Evolutionary conservation across 1,140 invertebrate species (phyloP), one percentile per base, ranked within the genome.

Genomic region (Papilio polytes): DNA sequence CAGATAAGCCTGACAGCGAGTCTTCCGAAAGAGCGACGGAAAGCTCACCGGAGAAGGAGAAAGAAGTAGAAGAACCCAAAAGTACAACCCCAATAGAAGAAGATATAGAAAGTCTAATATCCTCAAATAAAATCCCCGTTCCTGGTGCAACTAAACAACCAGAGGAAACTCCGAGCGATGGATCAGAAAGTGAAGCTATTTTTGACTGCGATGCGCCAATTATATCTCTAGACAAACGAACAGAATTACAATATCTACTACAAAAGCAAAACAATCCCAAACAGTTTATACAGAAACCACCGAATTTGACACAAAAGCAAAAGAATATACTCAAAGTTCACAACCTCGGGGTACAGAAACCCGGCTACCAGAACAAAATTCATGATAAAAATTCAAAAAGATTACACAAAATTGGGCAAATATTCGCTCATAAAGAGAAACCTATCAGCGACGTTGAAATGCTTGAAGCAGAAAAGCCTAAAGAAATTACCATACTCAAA

Each of bases 71-170:
- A 81, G 85, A 89, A 82, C 78, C 74, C 41, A 86, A 85, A 79
- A 26, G 44, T 74, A 31, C 51, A 26, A 85, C 88, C 46, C 89
- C 87, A 0, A 36, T 91, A 53, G 93, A 93, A 84, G 94, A 95
- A 88, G 95, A 95, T 76, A 95, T 95, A 22, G 95, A 95, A 84
- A 94, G 93, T 78, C 89, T 95, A 6, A 95, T 95, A 76, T 95
- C 94, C 0, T 94, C 94, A 8, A 95, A 95, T 81, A 95, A 94
- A 85, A 95, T 95, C 56, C 88, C 92, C 44, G 92, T 95, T 10
- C 94, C 95, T 0, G 89, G 89, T 22, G 87, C 83, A 74, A 83
- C 86, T 15, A 94, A 92, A 81, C 80, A 80, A 12, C 78, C 74
- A 6, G 91, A 94, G 66, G 80, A 78, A 46, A 31, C 83, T 18